Evolutionary conservation across 2,888 invertebrate species (phyloP).

Genomic region (Drosophila vallismaia): DNA sequence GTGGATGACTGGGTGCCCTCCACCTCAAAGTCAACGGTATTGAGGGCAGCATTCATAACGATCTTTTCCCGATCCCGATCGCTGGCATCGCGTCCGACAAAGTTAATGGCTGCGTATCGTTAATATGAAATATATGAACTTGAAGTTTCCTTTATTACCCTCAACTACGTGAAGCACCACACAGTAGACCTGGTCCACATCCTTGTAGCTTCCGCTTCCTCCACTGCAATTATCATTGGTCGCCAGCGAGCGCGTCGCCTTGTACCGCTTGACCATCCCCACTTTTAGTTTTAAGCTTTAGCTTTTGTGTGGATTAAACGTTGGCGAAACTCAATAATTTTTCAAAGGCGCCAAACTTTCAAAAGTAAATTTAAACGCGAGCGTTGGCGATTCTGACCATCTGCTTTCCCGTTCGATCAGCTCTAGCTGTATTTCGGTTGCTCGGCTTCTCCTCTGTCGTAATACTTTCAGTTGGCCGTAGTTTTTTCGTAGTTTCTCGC

Average conservation of each 20-base stretch:
- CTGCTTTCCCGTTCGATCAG: slow-evolving; percentile 2
- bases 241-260: slow-evolving; percentile 21
- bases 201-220: slow-evolving; percentile 35
- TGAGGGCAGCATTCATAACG: slow-evolving; percentile 86
- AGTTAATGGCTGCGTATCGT: slow-evolving; percentile 58
- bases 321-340: slow-evolving; percentile 26
- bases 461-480: neutral
- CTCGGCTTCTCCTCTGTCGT: slow-evolving; percentile 11
- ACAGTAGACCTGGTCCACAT: slow-evolving; percentile 69
- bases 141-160: slow-evolving; percentile 56
- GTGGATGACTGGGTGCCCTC: slow-evolving; percentile 86
- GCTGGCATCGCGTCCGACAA: slow-evolving; percentile 40
- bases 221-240: slow-evolving; percentile 35
- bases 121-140: neutral
- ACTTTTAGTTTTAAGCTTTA: neutral
- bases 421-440: slow-evolving; percentile 12
- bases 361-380: slow-evolving; percentile 27
- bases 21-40: slow-evolving; percentile 88
- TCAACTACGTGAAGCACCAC: slow-evolving; percentile 81
- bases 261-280: slow-evolving; percentile 52
- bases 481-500: slow-evolving; percentile 7
- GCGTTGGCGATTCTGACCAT: slow-evolving; percentile 12
- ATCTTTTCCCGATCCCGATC: slow-evolving; percentile 83
- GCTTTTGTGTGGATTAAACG: neutral
- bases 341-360: slow-evolving; percentile 15